These are phyloP conservation scores for Hirtodrosophila confusa DNA, from an alignment of 2,888 invertebrate genomes.

Conservation along the genomic window DNA sequence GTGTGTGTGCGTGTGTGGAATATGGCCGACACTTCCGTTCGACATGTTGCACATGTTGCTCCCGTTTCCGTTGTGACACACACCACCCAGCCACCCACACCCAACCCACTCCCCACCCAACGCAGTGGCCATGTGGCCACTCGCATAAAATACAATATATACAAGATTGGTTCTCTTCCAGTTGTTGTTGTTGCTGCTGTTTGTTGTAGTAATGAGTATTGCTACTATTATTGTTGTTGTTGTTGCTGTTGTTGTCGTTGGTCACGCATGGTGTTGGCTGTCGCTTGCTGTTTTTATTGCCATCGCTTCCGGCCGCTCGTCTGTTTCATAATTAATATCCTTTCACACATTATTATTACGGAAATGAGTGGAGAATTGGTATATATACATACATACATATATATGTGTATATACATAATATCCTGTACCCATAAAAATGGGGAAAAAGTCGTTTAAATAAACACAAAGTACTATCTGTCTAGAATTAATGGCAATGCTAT, in stretches of 20 bases:
- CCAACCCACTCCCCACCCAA: conserved; percentile 6
- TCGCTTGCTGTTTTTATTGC: conserved; percentile 80
- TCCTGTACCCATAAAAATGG: conserved; percentile 1
- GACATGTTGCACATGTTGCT: conserved; percentile 81
- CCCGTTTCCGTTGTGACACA: conserved; percentile 68
- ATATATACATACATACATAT: neutral
- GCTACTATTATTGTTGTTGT: conserved; percentile 35
- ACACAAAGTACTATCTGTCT: no score
- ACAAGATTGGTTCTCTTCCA: conserved; percentile 53
- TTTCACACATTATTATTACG: conserved; percentile 80
- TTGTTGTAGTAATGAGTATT: conserved; percentile 35
- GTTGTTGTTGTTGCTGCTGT: conserved; percentile 52
- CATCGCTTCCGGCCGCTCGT: conserved; percentile 71
- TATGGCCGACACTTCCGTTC: conserved; percentile 80
- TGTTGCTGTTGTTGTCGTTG: conserved; percentile 70
- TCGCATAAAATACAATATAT: conserved; percentile 71
- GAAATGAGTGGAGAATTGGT: conserved; percentile 60
- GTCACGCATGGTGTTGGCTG: conserved; percentile 76
- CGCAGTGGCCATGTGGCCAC: conserved; percentile 40
- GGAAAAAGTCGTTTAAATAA: no score
- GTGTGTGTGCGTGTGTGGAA: conserved; percentile 53
- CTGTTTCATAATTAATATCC: conserved; percentile 80
- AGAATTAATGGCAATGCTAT: no score
- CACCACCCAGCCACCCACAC: conserved; percentile 9
- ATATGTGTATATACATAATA: conserved; percentile 6